phyloP scores from a whole-genome alignment of 2,888 invertebrate genomes.

The Drosophila tanythrix region DNA sequence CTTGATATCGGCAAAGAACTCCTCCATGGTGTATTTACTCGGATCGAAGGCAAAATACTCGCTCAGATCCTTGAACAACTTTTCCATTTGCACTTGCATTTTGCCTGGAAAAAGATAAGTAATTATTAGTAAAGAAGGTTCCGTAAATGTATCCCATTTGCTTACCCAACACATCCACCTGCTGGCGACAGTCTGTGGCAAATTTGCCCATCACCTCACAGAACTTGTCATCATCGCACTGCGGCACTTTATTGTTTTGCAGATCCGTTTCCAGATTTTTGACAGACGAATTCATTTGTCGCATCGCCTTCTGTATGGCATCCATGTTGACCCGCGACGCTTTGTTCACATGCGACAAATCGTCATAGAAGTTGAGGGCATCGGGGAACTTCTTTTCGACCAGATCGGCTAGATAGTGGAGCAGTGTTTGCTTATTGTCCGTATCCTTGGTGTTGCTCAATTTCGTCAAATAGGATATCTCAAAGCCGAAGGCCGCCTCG shows the following conservation, averaged over 20 bases:
- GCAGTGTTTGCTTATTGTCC: slow-evolving; percentile 95
- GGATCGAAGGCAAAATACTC: slow-evolving; percentile 97
- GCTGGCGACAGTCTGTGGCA: slow-evolving; percentile 92
- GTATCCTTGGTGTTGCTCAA: slow-evolving; percentile 95
- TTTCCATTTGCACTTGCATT: slow-evolving; percentile 97
- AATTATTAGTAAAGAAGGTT: not conserved
- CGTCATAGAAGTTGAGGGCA: slow-evolving; percentile 92
- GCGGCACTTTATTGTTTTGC: slow-evolving; percentile 92
- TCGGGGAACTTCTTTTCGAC: slow-evolving; percentile 96
- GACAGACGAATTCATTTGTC: slow-evolving; percentile 94
- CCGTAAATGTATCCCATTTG: not conserved
- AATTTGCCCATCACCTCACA: slow-evolving; percentile 95
- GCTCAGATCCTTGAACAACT: slow-evolving; percentile 92
- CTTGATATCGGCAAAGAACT: slow-evolving; percentile 97
- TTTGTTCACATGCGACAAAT: slow-evolving; percentile 95
- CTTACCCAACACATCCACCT: slow-evolving; percentile 92
- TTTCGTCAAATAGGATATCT: slow-evolving; percentile 97
- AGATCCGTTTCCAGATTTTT: slow-evolving; percentile 96
- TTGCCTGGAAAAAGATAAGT: slow-evolving; percentile 84
- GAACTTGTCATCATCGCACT: slow-evolving; percentile 93
- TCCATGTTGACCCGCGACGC: slow-evolving; percentile 95
- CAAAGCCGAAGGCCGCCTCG: slow-evolving; percentile 97
- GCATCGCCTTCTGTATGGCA: slow-evolving; percentile 91
- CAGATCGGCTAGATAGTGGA: slow-evolving; percentile 96
- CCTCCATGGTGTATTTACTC: slow-evolving; percentile 96